phyloP scores from a whole-genome alignment of 2,888 invertebrate genomes.

The Dasysyrphus albostriatus region DNA sequence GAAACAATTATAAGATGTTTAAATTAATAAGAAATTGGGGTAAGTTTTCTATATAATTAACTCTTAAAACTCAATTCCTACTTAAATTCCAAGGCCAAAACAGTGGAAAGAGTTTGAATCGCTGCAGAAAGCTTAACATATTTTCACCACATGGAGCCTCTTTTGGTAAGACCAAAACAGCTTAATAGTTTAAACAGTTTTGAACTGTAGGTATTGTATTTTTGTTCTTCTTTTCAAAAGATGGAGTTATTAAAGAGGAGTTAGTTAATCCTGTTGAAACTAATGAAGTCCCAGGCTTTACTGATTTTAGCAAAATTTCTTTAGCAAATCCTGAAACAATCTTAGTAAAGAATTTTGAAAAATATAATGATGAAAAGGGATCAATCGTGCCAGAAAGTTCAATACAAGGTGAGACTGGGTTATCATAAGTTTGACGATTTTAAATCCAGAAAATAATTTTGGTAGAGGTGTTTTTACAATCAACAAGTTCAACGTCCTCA shows the following conservation, averaged over 20 bases:
- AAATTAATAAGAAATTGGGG: neutral
- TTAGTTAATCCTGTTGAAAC: neutral
- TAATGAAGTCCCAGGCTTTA: neutral
- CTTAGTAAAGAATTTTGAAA: neutral
- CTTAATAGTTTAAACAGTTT: neutral
- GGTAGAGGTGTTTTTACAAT: neutral
- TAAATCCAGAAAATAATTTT: neutral
- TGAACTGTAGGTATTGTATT: neutral
- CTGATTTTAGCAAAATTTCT: neutral
- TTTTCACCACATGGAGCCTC: neutral
- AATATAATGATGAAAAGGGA: neutral
- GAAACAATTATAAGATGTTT: constrained; percentile 15
- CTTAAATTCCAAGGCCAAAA: neutral
- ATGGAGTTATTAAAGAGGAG: neutral
- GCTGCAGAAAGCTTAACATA: neutral
- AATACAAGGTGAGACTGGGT: neutral
- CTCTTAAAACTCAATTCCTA: neutral
- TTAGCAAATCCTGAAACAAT: neutral
- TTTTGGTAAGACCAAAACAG: neutral
- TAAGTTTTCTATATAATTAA: neutral
- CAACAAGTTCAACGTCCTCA: neutral
- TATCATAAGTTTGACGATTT: neutral
- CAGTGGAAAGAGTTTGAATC: neutral
- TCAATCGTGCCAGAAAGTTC: neutral
- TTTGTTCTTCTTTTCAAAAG: neutral